A percentile compares a stretch with the other conserved stretches of the same genome.
These are phyloP conservation scores for Pardosa pseudoannulata DNA, from an alignment of 2,888 invertebrate species.

Conservation along the genomic window DNA sequence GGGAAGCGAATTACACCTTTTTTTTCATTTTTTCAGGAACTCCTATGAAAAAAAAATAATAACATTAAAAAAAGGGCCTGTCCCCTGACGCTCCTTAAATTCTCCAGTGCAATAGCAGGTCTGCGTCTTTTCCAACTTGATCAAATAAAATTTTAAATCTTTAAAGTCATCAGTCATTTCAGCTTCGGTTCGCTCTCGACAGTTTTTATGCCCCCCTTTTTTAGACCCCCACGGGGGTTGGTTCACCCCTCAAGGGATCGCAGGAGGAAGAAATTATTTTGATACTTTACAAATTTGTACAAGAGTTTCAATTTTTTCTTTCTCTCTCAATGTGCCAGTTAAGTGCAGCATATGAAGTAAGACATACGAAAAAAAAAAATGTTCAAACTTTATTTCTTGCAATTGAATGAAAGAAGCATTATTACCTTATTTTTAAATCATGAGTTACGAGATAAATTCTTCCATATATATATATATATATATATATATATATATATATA, in stretches of 20 bases:
- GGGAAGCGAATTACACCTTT: conserved; percentile 50
- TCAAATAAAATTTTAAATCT: conserved; percentile 71
- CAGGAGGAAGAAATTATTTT: conserved; percentile 52
- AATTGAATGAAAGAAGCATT: conserved; percentile 6
- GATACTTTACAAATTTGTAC: conserved; percentile 57
- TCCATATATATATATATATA: too few relatives aligned
- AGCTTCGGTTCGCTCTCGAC: conserved; percentile 65
- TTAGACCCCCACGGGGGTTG: conserved; percentile 17
- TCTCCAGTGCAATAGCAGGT: conserved; percentile 32
- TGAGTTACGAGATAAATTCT: conserved; percentile 4
- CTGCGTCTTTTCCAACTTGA: conserved; percentile 40
- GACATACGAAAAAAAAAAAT: not conserved
- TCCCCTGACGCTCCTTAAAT: conserved; percentile 61
- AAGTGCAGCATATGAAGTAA: not conserved
- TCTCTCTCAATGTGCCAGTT: not conserved
- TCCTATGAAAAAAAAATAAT: not conserved
- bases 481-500: too few relatives aligned
- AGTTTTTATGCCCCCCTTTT: conserved; percentile 25
- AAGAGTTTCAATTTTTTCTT: conserved; percentile 19
- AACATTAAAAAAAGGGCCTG: conserved; percentile 12
- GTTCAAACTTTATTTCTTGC: not conserved
- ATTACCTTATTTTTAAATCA: conserved; percentile 20
- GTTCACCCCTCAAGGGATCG: conserved; percentile 33
- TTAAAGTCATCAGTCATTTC: conserved; percentile 70
- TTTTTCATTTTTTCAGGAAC: conserved; percentile 27